phyloP scores from a whole-genome alignment of 1,140 invertebrate species.

The Lethocerus indicus region DNA sequence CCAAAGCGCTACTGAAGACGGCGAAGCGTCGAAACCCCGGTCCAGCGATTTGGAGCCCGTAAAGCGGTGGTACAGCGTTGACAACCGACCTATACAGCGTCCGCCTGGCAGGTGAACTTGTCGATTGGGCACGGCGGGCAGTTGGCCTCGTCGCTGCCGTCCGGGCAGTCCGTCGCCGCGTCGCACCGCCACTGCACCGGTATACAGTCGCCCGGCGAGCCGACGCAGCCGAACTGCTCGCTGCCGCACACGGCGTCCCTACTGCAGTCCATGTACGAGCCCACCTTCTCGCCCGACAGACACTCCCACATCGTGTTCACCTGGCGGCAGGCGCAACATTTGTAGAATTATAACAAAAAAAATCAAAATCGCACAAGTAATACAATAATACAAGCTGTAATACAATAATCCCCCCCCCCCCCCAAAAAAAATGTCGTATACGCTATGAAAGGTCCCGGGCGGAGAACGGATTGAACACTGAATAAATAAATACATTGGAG shows the following conservation, averaged over 20 bases:
- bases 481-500: too few relatives aligned
- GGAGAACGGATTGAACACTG: too few relatives aligned
- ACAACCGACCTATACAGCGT: conserved; percentile 50
- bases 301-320: conserved; percentile 8
- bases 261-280: conserved; percentile 7
- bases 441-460: too few relatives aligned
- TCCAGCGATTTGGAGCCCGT: background rate
- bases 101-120: conserved; percentile 49
- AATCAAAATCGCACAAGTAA: too few relatives aligned
- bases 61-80: background rate
- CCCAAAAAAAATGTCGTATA: too few relatives aligned
- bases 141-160: conserved; percentile 62
- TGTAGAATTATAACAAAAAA: too few relatives aligned
- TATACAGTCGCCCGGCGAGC: conserved; percentile 49
- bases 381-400: too few relatives aligned
- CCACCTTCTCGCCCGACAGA: conserved; percentile 1
- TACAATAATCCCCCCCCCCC: too few relatives aligned
- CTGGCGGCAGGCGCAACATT: too few relatives aligned
- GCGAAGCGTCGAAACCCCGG: background rate
- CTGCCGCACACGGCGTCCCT: conserved; percentile 37
- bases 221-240: conserved; percentile 59
- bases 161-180: conserved; percentile 62
- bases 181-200: conserved; percentile 73
- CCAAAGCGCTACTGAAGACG: background rate
- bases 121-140: conserved; percentile 42